Base-by-base conservation (phyloP, 30 jellyfish, hydroid and myxozoan species). In the Catostylus mosaicus region DNA sequence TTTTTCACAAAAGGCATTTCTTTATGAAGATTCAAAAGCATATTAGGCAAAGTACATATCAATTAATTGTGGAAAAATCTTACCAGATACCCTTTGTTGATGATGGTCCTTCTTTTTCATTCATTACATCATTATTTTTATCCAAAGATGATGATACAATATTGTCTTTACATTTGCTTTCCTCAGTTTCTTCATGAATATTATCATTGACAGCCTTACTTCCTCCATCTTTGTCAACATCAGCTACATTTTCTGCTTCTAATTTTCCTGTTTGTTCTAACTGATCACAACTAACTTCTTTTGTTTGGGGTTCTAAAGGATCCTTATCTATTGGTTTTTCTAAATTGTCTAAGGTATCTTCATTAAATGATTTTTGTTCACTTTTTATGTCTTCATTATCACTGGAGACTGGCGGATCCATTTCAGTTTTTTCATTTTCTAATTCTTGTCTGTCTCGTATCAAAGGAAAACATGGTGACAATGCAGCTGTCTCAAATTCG, bases 381-480 rank as follows among this genome's bases (percentile, higher is more conserved):
- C 2, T 32, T 20, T 29, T 61, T 7, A 26, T 23, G 20, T 71
- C 68, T 31, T 71, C 46, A 36, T 32, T 1, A 27, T 3, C 48
- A 31, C 48, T 31, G 8, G 46, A 1, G 16, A 38, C 45, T 20
- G 38, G 30, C 10, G 27, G 52, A 1, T 54, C 76, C 35, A 7
- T 31, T 6, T 32, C 75, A 51, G 38, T 51, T 3, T 75, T 30
- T 23, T 0, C 23, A 26, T 5, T 35, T 52, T 52, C 46, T 11
- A 51, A 11, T 14, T 81, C 80, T 4, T 81, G 78, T 43, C 34
- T 81, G 73, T 81, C 91, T 67, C 78, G 50, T 36, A 81, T 66
- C 67, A 81, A 37, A 0, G 91, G 91, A 81, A 66, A 81, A 26
- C 91, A 66, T 0, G 91, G 91, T 67, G 91, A 81, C 69, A 81